Percentiles rank a stretch among this genome's conserved stretches.
These are phyloP conservation scores for Lophius piscatorius DNA, from an alignment of 2,113 vertebrate genomes.

Conservation along the genomic window DNA sequence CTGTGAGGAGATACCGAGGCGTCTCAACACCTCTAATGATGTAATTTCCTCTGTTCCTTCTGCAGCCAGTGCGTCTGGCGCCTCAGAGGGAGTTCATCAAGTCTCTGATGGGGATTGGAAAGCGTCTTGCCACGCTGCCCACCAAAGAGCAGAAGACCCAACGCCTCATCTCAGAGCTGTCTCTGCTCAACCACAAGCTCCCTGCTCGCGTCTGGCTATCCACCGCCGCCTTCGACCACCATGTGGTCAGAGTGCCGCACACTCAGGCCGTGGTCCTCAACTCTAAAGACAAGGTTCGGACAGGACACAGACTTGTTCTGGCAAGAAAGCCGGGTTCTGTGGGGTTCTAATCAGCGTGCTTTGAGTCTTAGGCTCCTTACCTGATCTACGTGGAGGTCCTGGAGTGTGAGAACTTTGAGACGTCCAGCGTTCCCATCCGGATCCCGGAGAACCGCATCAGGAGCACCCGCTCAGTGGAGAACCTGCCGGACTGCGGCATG, in stretches of 20 bases:
- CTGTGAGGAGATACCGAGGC: too few relatives aligned
- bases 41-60: too few relatives aligned
- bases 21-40: background rate
- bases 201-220: conserved; percentile 94
- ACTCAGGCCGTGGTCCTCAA: conserved; percentile 95
- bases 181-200: conserved; percentile 95
- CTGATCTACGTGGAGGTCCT: conserved; percentile 96
- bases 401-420: conserved; percentile 96
- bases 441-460: conserved; percentile 96
- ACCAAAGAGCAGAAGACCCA: conserved; percentile 98
- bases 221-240: conserved; percentile 90
- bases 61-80: conserved; percentile 87
- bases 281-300: conserved; percentile 92
- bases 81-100: conserved; percentile 96
- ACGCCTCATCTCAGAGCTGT: conserved; percentile 91
- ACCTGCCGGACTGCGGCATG: conserved; percentile 90
- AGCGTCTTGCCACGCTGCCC: conserved; percentile 91
- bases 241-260: conserved; percentile 92
- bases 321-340: too few relatives aligned
- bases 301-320: too few relatives aligned
- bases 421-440: conserved; percentile 86
- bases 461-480: conserved; percentile 94
- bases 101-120: conserved; percentile 93
- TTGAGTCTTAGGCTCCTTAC: conserved; percentile 87
- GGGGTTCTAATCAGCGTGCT: too few relatives aligned